Percentiles rank a stretch among this genome's conserved stretches.
Evolutionary conservation across 2,113 vertebrate species (phyloP).

Genomic region (Lophotis ruficrista): DNA sequence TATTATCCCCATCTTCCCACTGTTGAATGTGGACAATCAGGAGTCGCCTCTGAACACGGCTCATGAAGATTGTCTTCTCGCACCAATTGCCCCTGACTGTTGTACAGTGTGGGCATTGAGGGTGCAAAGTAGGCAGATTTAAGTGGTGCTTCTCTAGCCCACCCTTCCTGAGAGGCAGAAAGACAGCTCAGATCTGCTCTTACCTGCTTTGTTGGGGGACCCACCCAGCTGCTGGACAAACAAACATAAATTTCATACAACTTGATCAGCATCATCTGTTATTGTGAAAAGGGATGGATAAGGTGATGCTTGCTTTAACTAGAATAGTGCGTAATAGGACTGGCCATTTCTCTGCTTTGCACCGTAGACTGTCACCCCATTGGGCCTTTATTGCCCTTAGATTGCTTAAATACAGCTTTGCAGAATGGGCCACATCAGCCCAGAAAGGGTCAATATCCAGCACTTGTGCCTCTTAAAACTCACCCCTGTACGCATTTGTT

Average conservation of each 20-base stretch:
- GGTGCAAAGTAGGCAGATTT: background rate
- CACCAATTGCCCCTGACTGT: background rate
- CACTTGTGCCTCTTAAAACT: background rate
- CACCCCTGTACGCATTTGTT: background rate
- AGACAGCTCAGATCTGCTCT: background rate
- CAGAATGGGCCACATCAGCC: background rate
- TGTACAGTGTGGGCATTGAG: background rate
- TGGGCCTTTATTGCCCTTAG: background rate
- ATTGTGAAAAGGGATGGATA: background rate
- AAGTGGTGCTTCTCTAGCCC: background rate
- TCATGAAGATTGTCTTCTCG: background rate
- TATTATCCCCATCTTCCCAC: background rate
- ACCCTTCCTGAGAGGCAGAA: background rate
- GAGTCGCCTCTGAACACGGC: background rate
- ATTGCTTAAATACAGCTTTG: background rate
- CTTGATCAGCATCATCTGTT: background rate
- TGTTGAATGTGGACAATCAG: background rate
- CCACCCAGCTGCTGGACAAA: background rate
- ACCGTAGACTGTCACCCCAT: background rate
- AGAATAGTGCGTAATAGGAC: background rate
- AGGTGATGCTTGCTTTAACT: background rate
- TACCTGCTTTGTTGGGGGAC: background rate
- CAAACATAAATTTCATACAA: background rate
- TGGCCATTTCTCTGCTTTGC: background rate
- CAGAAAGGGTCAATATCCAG: background rate